phyloP scores from a whole-genome alignment of 2,888 invertebrate genomes.

The Nasonovia ribisnigri region DNA sequence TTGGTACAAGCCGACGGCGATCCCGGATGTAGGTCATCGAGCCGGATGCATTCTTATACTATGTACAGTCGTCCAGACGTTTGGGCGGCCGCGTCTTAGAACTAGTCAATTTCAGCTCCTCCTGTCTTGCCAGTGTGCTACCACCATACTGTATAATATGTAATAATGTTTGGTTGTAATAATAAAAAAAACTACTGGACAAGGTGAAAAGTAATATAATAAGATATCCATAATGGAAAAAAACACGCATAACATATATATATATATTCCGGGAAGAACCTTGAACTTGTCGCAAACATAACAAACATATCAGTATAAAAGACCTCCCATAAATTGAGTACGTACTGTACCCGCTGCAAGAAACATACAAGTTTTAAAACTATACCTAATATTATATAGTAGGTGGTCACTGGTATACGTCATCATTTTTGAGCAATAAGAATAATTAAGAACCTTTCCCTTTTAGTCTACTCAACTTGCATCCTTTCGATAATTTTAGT shows the following conservation, averaged over 20 bases:
- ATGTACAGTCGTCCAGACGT: constrained; percentile 51
- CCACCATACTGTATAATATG: neutral
- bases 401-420: neutral
- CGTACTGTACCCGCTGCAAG: neutral
- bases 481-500: neutral
- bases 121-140: neutral
- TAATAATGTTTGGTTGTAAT: constrained; percentile 42
- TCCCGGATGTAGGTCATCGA: constrained; percentile 65
- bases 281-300: constrained; percentile 53
- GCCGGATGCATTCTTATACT: constrained; percentile 63
- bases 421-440: neutral
- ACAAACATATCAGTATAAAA: neutral
- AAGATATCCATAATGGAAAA: neutral
- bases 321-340: neutral
- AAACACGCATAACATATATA: neutral
- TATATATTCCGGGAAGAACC: constrained; percentile 42
- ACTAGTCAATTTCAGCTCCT: constrained; percentile 48
- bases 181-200: neutral
- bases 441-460: neutral
- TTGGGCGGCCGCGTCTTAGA: constrained; percentile 53
- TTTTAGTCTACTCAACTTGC: neutral
- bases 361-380: neutral
- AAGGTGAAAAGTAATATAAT: constrained; percentile 14
- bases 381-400: neutral
- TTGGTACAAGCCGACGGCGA: constrained; percentile 50